Evolutionary conservation across 2,888 invertebrate genomes (phyloP).

Genomic region (Liodrosophila aerea): DNA sequence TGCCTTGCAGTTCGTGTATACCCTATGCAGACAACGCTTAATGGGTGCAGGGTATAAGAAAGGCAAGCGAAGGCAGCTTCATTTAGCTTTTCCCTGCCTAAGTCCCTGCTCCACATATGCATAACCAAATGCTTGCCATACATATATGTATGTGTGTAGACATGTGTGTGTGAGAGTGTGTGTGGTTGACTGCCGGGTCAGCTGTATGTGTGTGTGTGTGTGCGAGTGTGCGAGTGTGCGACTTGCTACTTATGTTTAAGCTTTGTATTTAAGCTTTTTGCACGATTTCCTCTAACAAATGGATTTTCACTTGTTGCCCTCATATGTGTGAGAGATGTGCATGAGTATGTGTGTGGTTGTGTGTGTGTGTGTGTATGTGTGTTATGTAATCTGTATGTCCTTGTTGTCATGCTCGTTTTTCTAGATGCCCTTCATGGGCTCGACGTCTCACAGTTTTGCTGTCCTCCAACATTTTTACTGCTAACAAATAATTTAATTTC

Average conservation of each 20-base stretch:
- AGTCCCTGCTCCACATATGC: slow-evolving; percentile 67
- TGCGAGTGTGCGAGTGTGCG: slow-evolving; percentile 36
- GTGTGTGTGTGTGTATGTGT: slow-evolving; percentile 23
- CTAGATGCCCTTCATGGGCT: slow-evolving; percentile 46
- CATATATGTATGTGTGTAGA: slow-evolving; percentile 9
- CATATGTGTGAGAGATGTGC: slow-evolving; percentile 25
- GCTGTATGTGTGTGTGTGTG: slow-evolving; percentile 18
- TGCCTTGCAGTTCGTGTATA: neutral
- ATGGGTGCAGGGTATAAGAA: slow-evolving; percentile 15
- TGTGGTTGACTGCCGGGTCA: slow-evolving; percentile 37
- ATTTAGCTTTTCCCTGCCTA: slow-evolving; percentile 60
- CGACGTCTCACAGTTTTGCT: slow-evolving; percentile 7
- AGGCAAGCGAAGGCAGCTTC: slow-evolving; percentile 56
- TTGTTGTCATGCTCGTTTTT: slow-evolving; percentile 68
- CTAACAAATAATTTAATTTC: slow-evolving; percentile 73
- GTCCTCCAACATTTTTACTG: slow-evolving; percentile 30
- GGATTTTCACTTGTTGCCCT: slow-evolving; percentile 74
- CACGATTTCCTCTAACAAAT: slow-evolving; percentile 75
- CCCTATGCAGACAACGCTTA: neutral
- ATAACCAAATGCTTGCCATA: slow-evolving; percentile 40
- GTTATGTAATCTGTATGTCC: slow-evolving; percentile 62
- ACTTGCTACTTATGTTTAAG: slow-evolving; percentile 68
- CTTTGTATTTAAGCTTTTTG: slow-evolving; percentile 79
- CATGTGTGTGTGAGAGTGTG: slow-evolving; percentile 19
- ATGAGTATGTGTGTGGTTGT: neutral